Evolutionary conservation across 2,888 invertebrate species (phyloP), one percentile per base, ranked within the genome.

Genomic region (Apamea crenata): DNA sequence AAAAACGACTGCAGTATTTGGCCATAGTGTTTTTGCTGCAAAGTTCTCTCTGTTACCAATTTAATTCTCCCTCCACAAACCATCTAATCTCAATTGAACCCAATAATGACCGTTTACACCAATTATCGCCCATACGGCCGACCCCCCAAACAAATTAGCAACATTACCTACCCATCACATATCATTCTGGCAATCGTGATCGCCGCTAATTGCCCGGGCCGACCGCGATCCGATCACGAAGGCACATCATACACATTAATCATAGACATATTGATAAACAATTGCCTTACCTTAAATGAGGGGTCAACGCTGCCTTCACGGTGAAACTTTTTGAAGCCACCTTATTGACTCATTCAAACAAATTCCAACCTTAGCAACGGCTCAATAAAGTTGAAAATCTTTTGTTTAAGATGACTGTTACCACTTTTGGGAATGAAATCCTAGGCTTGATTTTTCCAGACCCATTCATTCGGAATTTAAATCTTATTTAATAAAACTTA

Each of bases 201-300:
- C 92, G n/a, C 74, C 82, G 90, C 96, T 97, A 97, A 97, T 97
- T 96, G 96, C 94, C 91, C 84, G 90, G 88, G 83, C 92, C 92
- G 92, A 90, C 91, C 92, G 86, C 92, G 90, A 92, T 90, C 88
- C 92, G 94, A 91, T 95, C 96, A 96, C 96, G 96, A 95, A 92
- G 88, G 85, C 88, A 91, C 93, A 93, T 93, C 93, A 92, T 91
- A 92, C 91, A 93, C 96, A 96, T 96, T 96, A 94, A 96, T 96
- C 96, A 96, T 95, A 95, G 92, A 89, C 93, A 92, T 95, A 96
- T 96, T 96, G 96, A 97, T 96, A 96, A 96, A 96, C 96, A 96
- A 96, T 96, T 96, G 96, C 95, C 95, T 95, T 95, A 95, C 93
- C 96, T 96, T 96, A 96, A 96, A 96, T 96, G 94, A 96, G 96